Evolutionary conservation across 64 coral and sea anemone genomes (phyloP), one percentile per base, ranked within the genome.

Genomic region (Orbicella faveolata): DNA sequence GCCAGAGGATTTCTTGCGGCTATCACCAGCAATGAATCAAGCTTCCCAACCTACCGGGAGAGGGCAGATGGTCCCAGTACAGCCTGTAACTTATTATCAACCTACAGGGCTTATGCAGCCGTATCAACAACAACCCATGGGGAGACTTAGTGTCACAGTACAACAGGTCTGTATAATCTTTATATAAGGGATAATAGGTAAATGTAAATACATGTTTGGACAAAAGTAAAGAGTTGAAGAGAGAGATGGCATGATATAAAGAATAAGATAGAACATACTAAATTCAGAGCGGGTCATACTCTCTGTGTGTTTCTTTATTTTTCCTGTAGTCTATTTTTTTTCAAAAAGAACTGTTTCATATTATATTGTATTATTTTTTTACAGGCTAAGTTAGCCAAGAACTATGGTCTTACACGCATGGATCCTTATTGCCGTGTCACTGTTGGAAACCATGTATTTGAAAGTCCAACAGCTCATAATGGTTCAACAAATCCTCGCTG

Each of bases 371-470:
- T 41, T 63, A 0, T 73, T 81, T 53, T 30, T 79, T 76, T 64
- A 4, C 63, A 99, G 97, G 97, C 97, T 6, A 99, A 99, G 59
- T 86, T 99, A 37, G 97, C 97, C 3, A 99, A 99, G 84, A 99
- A 99, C 67, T 99, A 99, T 93, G 97, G 97, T 2, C 35, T 99
- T 35, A 99, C 97, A 35, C 90, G 97, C 70, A 99, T 99, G 97
- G 97, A 99, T 83, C 94, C 97, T 6, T 99, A 99, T 63, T 99
- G 97, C 37, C 91, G 97, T 21, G 36, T 99, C 15, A 95, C 86
- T 77, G 37, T 99, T 76, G 97, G 97, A 53, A 93, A 91, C 84
- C 91, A 91, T 83, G 94, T 99, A 21, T 99, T 99, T 87, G 97
- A 99, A 78, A 99, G 91, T 55, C 94, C 94, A 83, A 99, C 97